These are phyloP conservation scores for Hippocampus comes DNA, from an alignment of 2,113 vertebrate species.

Conservation along the genomic window DNA sequence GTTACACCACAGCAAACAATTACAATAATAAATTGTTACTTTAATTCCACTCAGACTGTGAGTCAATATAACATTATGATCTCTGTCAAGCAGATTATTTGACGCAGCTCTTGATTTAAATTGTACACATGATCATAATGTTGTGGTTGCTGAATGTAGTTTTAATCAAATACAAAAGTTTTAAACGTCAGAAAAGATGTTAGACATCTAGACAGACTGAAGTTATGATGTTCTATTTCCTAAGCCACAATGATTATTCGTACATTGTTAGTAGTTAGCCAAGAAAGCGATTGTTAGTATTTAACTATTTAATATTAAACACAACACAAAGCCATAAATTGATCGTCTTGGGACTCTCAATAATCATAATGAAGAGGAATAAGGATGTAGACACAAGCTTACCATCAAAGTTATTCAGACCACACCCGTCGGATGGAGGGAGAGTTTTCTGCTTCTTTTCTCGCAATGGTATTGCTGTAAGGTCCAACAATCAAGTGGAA, in stretches of 20 bases:
- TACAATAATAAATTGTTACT: too few species aligned
- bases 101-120: not conserved
- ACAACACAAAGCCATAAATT: not conserved
- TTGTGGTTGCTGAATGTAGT: not conserved
- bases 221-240: not conserved
- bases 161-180: not conserved
- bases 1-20: too few species aligned
- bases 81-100: not conserved
- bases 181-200: not conserved
- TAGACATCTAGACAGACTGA: not conserved
- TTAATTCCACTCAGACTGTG: not conserved
- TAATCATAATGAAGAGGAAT: not conserved
- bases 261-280: too few species aligned
- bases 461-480: slow-evolving; percentile 56
- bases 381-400: slow-evolving; percentile 22
- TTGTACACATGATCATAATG: not conserved
- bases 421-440: slow-evolving; percentile 63
- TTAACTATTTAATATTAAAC: not conserved
- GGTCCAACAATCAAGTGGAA: slow-evolving; percentile 12
- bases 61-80: not conserved
- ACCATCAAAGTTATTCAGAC: slow-evolving; percentile 58
- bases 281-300: not conserved
- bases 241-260: not conserved
- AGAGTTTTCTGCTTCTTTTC: slow-evolving; percentile 61
- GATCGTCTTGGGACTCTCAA: not conserved